Percentiles rank a stretch among this genome's conserved stretches.
Conservation (phyloP, 1,140 invertebrate species). For the Dicyema japonicum region DNA sequence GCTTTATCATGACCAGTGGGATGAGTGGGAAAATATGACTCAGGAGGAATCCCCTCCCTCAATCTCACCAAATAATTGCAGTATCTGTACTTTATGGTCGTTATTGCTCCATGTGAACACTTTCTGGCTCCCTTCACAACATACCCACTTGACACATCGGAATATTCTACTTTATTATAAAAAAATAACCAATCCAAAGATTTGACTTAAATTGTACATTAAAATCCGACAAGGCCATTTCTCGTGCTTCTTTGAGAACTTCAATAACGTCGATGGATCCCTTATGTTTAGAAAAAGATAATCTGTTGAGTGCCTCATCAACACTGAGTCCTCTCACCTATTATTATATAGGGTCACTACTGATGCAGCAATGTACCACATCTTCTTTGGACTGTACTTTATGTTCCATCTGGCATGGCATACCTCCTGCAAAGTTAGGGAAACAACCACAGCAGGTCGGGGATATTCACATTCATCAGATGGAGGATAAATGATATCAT, state of each 20-base stretch:
- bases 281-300: conserved; percentile 46
- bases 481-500: conserved; percentile 41
- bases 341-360: conserved; percentile 15
- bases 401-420: conserved; percentile 45
- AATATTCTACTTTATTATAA: conserved; percentile 5
- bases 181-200: conserved; percentile 47
- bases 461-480: conserved; percentile 34
- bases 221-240: conserved; percentile 46
- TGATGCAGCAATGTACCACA: conserved; percentile 55
- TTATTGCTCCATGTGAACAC: conserved; percentile 35
- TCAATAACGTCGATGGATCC: conserved; percentile 43
- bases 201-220: conserved; percentile 77
- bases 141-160: conserved; percentile 6
- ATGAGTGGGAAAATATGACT: conserved; percentile 33
- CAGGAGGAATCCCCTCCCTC: conserved; percentile 64
- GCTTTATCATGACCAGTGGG: conserved; percentile 31
- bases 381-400: conserved; percentile 54
- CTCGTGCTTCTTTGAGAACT: conserved; percentile 36
- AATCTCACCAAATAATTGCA: conserved; percentile 53
- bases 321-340: conserved; percentile 44
- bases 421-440: conserved; percentile 28
- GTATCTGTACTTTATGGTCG: conserved; percentile 39
- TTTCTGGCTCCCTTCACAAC: conserved; percentile 44
- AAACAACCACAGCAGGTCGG: conserved; percentile 38
- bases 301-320: conserved; percentile 61